A percentile compares a stretch with the other conserved stretches of the same genome.
Conservation (phyloP, 2,113 vertebrate species). For the Sus scrofa region T2T-Sscrofa CM000819.6:67073501-67074000, state of each 20-base stretch:
- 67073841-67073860: constrained; percentile 59
- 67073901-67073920: constrained; percentile 61
- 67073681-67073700: constrained; percentile 17
- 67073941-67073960: constrained; percentile 75
- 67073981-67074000: constrained; percentile 78
- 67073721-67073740: background rate
- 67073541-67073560: background rate
- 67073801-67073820: constrained; percentile 60
- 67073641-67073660: constrained; percentile 52
- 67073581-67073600: background rate
- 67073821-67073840: constrained; percentile 77
- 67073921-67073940: constrained; percentile 64
- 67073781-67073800: constrained; percentile 52
- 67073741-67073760: background rate
- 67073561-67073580: background rate
- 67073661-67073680: constrained; percentile 81
- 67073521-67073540: background rate
- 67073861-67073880: constrained; percentile 46
- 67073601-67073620: background rate
- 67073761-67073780: background rate
- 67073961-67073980: constrained; percentile 77
- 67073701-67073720: constrained; percentile 29
- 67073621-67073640: background rate
- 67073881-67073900: constrained; percentile 70
- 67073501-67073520: background rate